Percentiles rank a stretch among this genome's conserved stretches.
Evolutionary conservation across 2,797 vertebrate genomes (phyloP).

Genomic region (Aulostomus chinensis): DNA sequence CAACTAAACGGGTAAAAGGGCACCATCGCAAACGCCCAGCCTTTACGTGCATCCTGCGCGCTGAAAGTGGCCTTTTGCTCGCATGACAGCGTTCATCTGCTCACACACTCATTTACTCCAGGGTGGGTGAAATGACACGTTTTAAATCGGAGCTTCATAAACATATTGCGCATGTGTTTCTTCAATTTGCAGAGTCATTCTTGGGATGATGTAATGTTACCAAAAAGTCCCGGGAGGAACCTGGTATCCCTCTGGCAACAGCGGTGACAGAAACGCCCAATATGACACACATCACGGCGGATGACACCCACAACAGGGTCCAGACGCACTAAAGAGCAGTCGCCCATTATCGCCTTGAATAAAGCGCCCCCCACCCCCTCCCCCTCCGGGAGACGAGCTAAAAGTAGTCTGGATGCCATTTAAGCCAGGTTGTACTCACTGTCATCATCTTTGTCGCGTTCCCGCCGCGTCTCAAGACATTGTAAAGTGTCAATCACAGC

Average conservation of each 20-base stretch:
- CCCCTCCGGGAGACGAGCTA: slow-evolving; percentile 19
- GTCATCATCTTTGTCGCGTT: slow-evolving; percentile 74
- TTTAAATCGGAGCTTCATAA: background rate
- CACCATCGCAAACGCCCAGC: slow-evolving; percentile 65
- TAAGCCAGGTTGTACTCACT: slow-evolving; percentile 74
- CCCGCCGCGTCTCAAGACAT: slow-evolving; percentile 80
- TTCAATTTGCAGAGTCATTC: slow-evolving; percentile 63
- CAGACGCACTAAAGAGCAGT: background rate
- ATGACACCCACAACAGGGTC: slow-evolving; percentile 25
- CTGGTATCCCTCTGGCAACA: slow-evolving; percentile 62
- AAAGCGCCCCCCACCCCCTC: no score
- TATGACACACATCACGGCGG: slow-evolving; percentile 17
- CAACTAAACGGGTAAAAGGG: slow-evolving; percentile 28
- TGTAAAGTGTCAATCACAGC: slow-evolving; percentile 63
- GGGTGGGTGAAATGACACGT: background rate
- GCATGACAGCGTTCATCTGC: no score
- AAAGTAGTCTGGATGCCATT: slow-evolving; percentile 45
- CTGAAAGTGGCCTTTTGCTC: slow-evolving; percentile 28
- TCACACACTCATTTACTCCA: no score
- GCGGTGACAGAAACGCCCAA: slow-evolving; percentile 71
- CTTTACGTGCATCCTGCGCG: slow-evolving; percentile 25
- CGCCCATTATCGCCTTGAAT: background rate
- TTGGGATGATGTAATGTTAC: slow-evolving; percentile 80
- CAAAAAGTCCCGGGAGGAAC: slow-evolving; percentile 72
- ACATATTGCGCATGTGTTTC: slow-evolving; percentile 12